Evolutionary conservation across 2,113 vertebrate genomes (phyloP).

Genomic region (Phodopus roborovskii): DNA sequence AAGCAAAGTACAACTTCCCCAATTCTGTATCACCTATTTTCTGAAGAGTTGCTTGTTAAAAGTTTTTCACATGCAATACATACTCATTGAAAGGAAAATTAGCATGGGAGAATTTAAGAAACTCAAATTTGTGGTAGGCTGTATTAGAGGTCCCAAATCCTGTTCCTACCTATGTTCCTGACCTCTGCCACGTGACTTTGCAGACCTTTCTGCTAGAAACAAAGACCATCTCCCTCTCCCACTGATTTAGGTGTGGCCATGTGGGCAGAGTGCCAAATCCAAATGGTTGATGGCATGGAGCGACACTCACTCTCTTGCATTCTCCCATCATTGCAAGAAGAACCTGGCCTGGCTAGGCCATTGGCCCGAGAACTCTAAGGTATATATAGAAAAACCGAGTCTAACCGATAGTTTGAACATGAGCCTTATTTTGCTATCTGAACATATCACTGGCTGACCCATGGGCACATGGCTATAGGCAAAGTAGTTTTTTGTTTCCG

Average conservation of each 20-base stretch:
- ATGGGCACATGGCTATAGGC: background rate
- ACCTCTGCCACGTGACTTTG: background rate
- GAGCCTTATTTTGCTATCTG: background rate
- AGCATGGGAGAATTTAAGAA: background rate
- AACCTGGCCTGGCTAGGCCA: background rate
- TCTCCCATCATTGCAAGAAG: background rate
- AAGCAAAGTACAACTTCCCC: background rate
- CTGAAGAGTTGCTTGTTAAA: background rate
- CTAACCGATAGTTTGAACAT: background rate
- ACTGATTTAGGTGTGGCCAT: background rate
- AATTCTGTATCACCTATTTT: background rate
- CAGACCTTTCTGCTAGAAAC: background rate
- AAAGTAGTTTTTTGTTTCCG: background rate
- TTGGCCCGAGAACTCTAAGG: background rate
- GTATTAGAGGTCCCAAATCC: background rate
- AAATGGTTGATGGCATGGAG: background rate
- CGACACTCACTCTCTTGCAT: background rate
- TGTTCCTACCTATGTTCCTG: background rate
- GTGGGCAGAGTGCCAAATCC: background rate
- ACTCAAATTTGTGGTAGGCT: background rate
- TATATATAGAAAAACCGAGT: background rate
- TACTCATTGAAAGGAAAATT: background rate
- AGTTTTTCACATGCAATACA: background rate
- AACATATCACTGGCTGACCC: too few species aligned
- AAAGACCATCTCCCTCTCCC: background rate